Evolutionary conservation across 2,888 invertebrate species (phyloP).

Genomic region (Pristionchus fissidentatus): DNA sequence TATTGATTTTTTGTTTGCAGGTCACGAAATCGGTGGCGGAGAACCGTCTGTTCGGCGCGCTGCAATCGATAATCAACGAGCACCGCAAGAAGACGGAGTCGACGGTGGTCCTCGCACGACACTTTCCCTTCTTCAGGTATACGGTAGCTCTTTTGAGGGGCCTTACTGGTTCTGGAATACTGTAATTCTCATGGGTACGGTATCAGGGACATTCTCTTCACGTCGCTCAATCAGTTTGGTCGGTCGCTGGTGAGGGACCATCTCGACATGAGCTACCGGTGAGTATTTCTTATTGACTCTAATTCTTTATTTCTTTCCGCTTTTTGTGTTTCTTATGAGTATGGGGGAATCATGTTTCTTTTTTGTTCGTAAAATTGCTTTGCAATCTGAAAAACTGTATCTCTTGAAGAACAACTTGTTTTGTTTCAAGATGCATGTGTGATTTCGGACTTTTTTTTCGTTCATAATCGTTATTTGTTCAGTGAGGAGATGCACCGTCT

Average conservation of each 20-base stretch:
- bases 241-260: slow-evolving; percentile 68
- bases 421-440: too few relatives aligned
- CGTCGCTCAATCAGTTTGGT: slow-evolving; percentile 67
- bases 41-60: slow-evolving; percentile 50
- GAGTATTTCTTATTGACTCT: background rate
- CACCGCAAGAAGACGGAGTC: slow-evolving; percentile 61
- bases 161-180: background rate
- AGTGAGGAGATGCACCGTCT: slow-evolving; percentile 62
- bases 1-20: too few relatives aligned
- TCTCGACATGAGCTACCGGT: slow-evolving; percentile 64
- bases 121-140: slow-evolving; percentile 71
- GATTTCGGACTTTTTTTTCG: too few relatives aligned
- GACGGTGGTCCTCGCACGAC: slow-evolving; percentile 61
- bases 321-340: background rate
- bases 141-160: background rate
- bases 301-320: background rate
- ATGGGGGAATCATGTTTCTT: too few relatives aligned
- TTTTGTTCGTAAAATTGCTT: too few relatives aligned
- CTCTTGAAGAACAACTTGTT: too few relatives aligned
- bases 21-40: slow-evolving; percentile 49
- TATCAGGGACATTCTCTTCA: slow-evolving; percentile 71
- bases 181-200: slow-evolving; percentile 4
- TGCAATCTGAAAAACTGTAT: too few relatives aligned
- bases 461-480: background rate
- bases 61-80: slow-evolving; percentile 67